These are phyloP conservation scores for Prunella strophiata DNA, from an alignment of 2,797 vertebrate genomes.

Conservation along the genomic window DNA sequence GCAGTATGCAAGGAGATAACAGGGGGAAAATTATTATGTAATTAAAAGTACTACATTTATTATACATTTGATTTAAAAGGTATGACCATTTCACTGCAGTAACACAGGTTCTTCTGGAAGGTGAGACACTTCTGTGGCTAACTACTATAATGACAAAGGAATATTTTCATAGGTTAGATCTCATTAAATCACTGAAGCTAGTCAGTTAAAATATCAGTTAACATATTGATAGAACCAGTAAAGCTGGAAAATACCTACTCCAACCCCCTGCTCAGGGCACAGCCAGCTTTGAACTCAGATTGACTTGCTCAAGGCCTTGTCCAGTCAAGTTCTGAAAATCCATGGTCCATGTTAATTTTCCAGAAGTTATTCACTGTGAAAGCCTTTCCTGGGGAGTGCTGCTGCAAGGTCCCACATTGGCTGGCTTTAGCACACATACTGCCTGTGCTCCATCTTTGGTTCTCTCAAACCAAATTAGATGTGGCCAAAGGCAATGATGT, in stretches of 20 bases:
- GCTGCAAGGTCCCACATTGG: neutral
- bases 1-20: neutral
- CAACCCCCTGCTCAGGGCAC: neutral
- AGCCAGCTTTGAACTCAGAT: neutral
- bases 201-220: neutral
- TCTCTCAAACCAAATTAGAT: neutral
- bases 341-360: neutral
- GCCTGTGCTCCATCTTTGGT: neutral
- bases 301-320: neutral
- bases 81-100: neutral
- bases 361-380: neutral
- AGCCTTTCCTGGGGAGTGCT: neutral
- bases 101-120: fast-evolving
- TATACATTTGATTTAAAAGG: neutral
- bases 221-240: neutral
- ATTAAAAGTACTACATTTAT: neutral
- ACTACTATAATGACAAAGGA: neutral
- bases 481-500: neutral
- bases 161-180: neutral
- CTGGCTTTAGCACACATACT: neutral
- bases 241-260: neutral
- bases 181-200: neutral
- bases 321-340: neutral
- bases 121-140: neutral
- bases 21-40: neutral